Percentiles rank a stretch among this genome's conserved stretches.
phyloP scores from a whole-genome alignment of 1,140 invertebrate species.

The Diachasma alloeum region DNA sequence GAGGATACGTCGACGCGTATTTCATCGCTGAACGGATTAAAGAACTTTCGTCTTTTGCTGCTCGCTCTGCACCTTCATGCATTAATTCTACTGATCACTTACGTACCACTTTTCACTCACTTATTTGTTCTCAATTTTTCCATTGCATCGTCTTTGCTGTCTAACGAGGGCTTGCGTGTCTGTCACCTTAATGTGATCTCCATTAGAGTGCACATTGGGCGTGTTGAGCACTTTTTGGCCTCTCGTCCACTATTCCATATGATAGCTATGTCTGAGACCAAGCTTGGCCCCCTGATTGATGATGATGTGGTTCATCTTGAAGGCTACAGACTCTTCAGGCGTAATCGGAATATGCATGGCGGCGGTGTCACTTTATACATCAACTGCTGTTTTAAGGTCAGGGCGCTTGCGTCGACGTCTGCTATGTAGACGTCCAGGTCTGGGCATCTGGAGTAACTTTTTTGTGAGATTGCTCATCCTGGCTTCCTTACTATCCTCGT shows the following conservation, averaged over 20 bases:
- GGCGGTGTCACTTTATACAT: conserved; percentile 20
- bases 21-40: too few relatives aligned
- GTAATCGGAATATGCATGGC: background rate
- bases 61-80: too few relatives aligned
- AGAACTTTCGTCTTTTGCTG: too few relatives aligned
- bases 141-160: too few relatives aligned
- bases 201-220: background rate
- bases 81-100: too few relatives aligned
- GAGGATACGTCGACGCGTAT: too few relatives aligned
- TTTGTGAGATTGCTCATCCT: background rate
- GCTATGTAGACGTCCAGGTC: background rate
- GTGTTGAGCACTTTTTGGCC: background rate
- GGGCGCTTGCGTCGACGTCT: background rate
- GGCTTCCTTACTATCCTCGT: background rate
- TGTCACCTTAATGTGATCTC: background rate
- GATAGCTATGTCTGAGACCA: too few relatives aligned
- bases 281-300: too few relatives aligned
- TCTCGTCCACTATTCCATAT: background rate
- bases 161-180: background rate
- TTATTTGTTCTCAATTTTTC: too few relatives aligned
- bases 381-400: background rate
- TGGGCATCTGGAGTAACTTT: background rate
- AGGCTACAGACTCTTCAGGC: too few relatives aligned
- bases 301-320: too few relatives aligned
- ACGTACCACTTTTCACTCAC: too few relatives aligned